Percentiles rank a stretch among this genome's conserved stretches.
Conservation (phyloP, 2,888 invertebrate genomes). For the Elegia similella region DNA sequence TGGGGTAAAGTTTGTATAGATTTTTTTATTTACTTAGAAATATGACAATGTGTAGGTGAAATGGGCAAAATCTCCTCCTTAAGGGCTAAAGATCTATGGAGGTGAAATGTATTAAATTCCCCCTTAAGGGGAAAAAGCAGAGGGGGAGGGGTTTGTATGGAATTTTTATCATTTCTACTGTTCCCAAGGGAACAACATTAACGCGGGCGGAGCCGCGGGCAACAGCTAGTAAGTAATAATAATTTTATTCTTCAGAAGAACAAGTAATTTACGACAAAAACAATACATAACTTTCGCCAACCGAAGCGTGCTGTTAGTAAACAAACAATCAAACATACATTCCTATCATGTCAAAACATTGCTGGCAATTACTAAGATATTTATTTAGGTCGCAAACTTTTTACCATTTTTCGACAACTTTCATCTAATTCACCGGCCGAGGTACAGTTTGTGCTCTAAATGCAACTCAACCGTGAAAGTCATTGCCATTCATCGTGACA, state of each 20-base stretch:
- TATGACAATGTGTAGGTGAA: too few species aligned
- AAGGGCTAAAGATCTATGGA: too few species aligned
- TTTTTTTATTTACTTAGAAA: background rate
- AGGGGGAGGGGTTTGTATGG: too few species aligned
- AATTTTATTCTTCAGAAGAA: background rate
- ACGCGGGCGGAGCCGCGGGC: too few species aligned
- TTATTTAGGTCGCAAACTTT: conserved; percentile 53
- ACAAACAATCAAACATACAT: conserved; percentile 37
- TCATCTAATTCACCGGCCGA: conserved; percentile 64
- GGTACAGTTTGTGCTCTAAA: conserved; percentile 76
- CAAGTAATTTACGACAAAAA: conserved; percentile 11
- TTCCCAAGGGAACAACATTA: too few species aligned
- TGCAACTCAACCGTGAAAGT: conserved; percentile 80
- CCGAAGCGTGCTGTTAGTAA: conserved; percentile 25
- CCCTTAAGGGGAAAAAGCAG: too few species aligned
- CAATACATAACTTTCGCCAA: conserved; percentile 31
- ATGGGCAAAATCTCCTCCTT: too few species aligned
- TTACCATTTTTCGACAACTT: conserved; percentile 65
- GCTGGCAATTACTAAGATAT: conserved; percentile 24
- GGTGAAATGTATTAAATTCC: too few species aligned
- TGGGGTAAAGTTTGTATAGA: background rate
- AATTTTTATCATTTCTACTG: too few species aligned
- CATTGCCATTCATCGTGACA: conserved; percentile 75
- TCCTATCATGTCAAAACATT: conserved; percentile 21
- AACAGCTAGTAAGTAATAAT: background rate